Base-by-base conservation (phyloP, 2,113 vertebrate species). In the Callionymus lyra region DNA sequence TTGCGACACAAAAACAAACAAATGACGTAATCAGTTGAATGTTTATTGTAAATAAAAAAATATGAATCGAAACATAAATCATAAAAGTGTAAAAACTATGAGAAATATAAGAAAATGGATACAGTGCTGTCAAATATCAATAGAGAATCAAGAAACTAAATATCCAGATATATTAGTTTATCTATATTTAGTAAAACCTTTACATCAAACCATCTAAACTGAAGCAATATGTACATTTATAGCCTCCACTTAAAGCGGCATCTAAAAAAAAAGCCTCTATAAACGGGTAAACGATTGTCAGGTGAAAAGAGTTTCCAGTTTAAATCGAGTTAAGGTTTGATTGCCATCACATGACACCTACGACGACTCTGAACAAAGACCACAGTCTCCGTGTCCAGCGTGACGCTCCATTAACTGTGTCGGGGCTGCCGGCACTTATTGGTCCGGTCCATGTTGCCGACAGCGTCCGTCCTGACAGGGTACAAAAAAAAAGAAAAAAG, bases 401-500 rank as follows among this genome's bases (percentile, higher is more conserved):
- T 75, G 68, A 59, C 70, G 54, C 59, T 69, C 65, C 64, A 70
- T 76, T 77, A 75, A 66, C 66, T 50, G 58, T 62, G 68, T 74
- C 64, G 56, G 62, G 54, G 51, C 71, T 47, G 33, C 42, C 47
- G 51, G 59, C 53, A 42, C 59, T 66, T 63, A 61, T 77, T 74
- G 63, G 70, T 55, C 50, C 65, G 49, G 67, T 72, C 72, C 40
- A 76, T 78, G 66, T 56, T 6, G 52, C 59, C 71, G 70, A 77
- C 74, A 76, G 68, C 68, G 43, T 62, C 57, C 68, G 64, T 56
- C 38, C 53, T 53, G 64, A 16, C 59, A 48, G 50, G 21, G 56
- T n/a, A n/a, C n/a, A n/a, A n/a, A n/a, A n/a, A n/a, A n/a, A n/a
- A n/a, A n/a, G n/a, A n/a, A n/a, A n/a, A n/a, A n/a, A 48, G 46